A percentile compares a stretch with the other conserved stretches of the same genome.
Evolutionary conservation across 30 jellyfish, hydroid and myxozoan species (phyloP).

Genomic region (Aurelia aurita): DNA sequence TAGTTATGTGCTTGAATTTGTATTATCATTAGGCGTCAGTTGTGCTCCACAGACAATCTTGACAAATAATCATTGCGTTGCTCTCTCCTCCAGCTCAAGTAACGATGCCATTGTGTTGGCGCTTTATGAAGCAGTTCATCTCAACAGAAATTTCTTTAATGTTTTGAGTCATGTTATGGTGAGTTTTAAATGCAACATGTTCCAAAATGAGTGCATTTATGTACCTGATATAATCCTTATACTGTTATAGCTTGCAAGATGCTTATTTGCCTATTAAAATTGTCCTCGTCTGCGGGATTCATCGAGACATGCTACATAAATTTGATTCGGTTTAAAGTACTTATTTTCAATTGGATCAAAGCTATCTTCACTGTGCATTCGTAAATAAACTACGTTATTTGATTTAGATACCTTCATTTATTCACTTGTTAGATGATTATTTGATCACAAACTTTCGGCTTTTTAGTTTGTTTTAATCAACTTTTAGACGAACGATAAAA

Average conservation of each 20-base stretch:
- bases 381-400: too few species aligned
- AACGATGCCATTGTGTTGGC: conserved; percentile 93
- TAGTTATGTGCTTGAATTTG: too few species aligned
- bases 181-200: conserved; percentile 2
- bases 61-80: neutral
- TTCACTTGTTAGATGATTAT: too few species aligned
- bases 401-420: too few species aligned
- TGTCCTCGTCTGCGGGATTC: too few species aligned
- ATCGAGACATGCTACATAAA: too few species aligned
- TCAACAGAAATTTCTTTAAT: conserved; percentile 93
- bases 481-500: conserved; percentile 47
- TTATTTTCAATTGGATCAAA: too few species aligned
- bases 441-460: neutral
- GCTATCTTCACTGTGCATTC: too few species aligned
- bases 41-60: neutral
- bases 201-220: neutral
- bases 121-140: conserved; percentile 91
- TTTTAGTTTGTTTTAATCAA: neutral
- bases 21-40: too few species aligned
- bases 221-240: neutral
- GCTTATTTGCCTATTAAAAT: too few species aligned
- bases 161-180: conserved; percentile 98
- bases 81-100: conserved; percentile 64
- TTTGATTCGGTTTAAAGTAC: too few species aligned
- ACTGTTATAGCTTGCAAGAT: too few species aligned